phyloP scores from a whole-genome alignment of 1,140 invertebrate species.

The Anastatus disparis region DNA sequence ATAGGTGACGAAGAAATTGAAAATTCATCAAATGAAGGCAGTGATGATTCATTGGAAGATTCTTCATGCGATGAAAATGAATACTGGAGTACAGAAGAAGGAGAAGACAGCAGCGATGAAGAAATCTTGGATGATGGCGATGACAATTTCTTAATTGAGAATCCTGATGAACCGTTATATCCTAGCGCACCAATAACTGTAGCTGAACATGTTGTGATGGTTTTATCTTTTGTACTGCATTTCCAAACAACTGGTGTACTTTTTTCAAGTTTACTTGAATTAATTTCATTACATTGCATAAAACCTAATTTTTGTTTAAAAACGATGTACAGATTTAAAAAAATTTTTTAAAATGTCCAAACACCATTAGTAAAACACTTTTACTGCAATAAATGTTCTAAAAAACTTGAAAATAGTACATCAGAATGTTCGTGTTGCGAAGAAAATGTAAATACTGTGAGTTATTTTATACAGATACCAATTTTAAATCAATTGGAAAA shows the following conservation, averaged over 20 bases:
- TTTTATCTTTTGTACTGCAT: conserved; percentile 2
- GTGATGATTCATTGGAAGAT: too few relatives aligned
- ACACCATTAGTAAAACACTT: too few relatives aligned
- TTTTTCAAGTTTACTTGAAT: conserved; percentile 4
- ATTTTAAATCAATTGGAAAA: too few relatives aligned
- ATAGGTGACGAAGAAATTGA: too few relatives aligned
- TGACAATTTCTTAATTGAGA: not conserved
- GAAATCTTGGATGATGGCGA: too few relatives aligned
- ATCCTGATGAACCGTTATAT: conserved; percentile 23
- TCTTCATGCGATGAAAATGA: too few relatives aligned
- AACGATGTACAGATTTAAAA: conserved; percentile 26
- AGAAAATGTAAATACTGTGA: not conserved
- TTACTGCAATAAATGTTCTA: too few relatives aligned
- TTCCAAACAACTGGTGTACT: conserved; percentile 12
- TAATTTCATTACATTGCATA: conserved; percentile 28
- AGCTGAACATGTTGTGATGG: conserved; percentile 5
- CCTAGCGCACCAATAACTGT: conserved; percentile 15
- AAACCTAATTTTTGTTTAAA: conserved; percentile 11
- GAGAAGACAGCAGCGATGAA: too few relatives aligned
- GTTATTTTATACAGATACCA: not conserved
- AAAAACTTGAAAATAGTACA: too few relatives aligned
- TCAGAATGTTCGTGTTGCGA: not conserved
- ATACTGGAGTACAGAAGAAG: too few relatives aligned
- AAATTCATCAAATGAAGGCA: too few relatives aligned
- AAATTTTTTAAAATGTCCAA: too few relatives aligned